These are phyloP conservation scores for Neodiprion pinetum DNA, from an alignment of 1,140 invertebrate species.

Conservation along the genomic window DNA sequence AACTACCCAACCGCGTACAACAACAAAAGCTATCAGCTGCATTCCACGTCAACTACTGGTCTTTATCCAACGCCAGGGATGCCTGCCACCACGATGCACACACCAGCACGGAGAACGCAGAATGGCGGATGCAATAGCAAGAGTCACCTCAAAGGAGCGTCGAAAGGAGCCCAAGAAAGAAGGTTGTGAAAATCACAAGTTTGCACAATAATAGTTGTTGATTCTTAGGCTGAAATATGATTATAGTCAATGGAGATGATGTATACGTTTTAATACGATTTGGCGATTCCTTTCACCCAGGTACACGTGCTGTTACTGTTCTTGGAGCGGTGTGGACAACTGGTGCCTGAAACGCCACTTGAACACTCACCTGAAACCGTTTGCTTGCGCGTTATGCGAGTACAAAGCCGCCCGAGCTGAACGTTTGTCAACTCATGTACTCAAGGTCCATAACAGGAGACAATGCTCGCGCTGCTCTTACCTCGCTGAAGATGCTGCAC, in stretches of 20 bases:
- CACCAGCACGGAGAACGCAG: conserved; percentile 44
- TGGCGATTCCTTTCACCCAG: conserved; percentile 37
- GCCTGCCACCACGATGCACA: conserved; percentile 38
- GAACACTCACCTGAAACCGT: conserved; percentile 91
- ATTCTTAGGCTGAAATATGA: not conserved
- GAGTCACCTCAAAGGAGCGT: conserved; percentile 49
- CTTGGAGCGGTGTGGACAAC: conserved; percentile 92
- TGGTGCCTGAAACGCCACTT: conserved; percentile 92
- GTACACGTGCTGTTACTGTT: conserved; percentile 86
- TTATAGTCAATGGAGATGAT: not conserved
- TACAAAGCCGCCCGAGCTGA: conserved; percentile 90
- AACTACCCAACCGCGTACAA: conserved; percentile 42
- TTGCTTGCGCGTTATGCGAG: conserved; percentile 86
- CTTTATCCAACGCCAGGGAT: not conserved
- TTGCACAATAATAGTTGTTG: not conserved
- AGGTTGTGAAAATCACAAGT: conserved; percentile 50
- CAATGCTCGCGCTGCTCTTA: conserved; percentile 88
- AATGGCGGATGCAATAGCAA: conserved; percentile 57
- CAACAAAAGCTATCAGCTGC: conserved; percentile 51
- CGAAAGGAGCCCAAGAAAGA: conserved; percentile 54
- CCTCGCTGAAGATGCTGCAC: conserved; percentile 79
- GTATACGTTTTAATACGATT: not conserved
- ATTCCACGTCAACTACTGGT: conserved; percentile 31
- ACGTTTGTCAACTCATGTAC: conserved; percentile 84
- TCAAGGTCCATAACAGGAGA: conserved; percentile 90